These are phyloP conservation scores for Emydocephalus ijimae DNA, from an alignment of 2,113 vertebrate genomes.

Conservation along the genomic window DNA sequence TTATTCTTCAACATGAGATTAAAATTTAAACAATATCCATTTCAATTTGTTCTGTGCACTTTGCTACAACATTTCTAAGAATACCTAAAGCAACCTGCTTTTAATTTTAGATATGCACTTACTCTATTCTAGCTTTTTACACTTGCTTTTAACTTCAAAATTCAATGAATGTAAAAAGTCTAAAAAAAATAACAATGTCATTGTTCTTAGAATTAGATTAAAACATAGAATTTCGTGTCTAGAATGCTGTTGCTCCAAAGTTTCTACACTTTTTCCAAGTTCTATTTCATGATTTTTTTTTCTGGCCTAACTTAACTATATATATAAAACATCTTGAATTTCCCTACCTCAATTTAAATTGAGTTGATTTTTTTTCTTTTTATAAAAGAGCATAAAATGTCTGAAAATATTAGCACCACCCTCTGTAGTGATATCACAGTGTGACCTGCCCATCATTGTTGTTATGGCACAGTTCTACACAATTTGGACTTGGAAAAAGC, in stretches of 20 bases:
- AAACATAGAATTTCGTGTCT: constrained; percentile 30
- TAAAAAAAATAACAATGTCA: constrained; percentile 56
- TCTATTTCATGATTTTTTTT: neutral
- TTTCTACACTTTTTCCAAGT: neutral
- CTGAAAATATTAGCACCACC: neutral
- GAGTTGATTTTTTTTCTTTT: neutral
- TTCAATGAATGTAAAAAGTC: constrained; percentile 37
- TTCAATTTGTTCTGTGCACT: neutral
- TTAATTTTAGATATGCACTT: constrained; percentile 57
- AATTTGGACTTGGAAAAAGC: neutral
- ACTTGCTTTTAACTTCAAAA: constrained; percentile 6
- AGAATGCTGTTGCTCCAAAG: neutral
- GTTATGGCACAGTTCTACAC: neutral
- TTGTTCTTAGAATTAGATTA: constrained; percentile 60
- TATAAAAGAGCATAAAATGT: neutral
- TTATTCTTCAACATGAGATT: neutral
- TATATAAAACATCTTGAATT: neutral
- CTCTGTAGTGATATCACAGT: neutral
- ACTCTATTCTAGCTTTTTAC: constrained; percentile 37
- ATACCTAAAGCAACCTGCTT: constrained; percentile 43
- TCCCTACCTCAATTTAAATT: neutral
- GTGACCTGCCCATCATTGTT: neutral
- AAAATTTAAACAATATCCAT: neutral
- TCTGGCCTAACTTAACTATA: neutral
- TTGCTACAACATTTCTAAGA: constrained; percentile 7